Percentiles rank a stretch among this genome's conserved stretches.
phyloP scores from a whole-genome alignment of 2,113 vertebrate genomes.

The Petrocephalus microphthalmus region DNA sequence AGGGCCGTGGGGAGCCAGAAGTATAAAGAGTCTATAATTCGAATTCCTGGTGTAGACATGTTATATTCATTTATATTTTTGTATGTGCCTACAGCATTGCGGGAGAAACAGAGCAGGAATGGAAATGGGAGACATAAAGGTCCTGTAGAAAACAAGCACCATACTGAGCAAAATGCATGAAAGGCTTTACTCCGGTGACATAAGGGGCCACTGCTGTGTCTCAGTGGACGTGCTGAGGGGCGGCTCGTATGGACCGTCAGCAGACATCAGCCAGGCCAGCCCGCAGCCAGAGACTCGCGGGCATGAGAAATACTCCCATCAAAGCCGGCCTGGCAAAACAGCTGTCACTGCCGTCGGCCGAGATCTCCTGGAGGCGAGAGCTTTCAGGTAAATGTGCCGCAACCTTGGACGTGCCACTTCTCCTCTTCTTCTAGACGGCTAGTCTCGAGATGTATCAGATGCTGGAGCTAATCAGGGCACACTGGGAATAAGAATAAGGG shows the following conservation, averaged over 20 bases:
- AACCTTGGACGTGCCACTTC: no score
- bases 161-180: neutral
- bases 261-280: neutral
- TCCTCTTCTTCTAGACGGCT: no score
- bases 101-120: neutral
- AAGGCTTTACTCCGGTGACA: neutral
- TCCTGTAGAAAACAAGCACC: neutral
- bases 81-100: neutral
- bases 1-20: neutral
- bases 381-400: neutral
- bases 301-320: neutral
- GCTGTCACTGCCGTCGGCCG: neutral
- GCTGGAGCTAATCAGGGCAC: constrained; percentile 6
- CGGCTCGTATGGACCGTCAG: neutral
- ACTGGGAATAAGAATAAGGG: neutral
- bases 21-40: neutral
- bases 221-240: neutral
- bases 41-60: neutral
- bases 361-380: neutral
- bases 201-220: neutral
- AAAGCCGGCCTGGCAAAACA: constrained; percentile 4
- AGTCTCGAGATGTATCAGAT: neutral
- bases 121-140: neutral
- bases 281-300: neutral
- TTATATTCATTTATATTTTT: neutral